Percentiles rank a stretch among this genome's conserved stretches.
Conservation (phyloP, 2,113 vertebrate genomes). For the Orientallactaga bullata region DNA sequence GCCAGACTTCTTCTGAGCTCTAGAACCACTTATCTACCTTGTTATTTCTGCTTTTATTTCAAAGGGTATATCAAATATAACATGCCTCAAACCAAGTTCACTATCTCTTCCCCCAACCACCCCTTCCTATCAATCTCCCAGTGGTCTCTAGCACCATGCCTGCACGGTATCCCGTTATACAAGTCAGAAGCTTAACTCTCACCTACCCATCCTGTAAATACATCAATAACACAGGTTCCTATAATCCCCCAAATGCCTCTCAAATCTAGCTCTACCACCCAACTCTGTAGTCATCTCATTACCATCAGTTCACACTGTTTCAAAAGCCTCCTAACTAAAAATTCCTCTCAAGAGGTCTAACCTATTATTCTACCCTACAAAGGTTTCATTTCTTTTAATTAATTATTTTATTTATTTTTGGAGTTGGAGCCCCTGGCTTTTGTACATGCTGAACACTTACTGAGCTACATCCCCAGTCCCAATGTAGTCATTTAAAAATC, state of each 20-base stretch:
- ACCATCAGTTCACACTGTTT: background rate
- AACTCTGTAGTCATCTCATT: background rate
- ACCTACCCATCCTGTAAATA: background rate
- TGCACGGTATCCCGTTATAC: background rate
- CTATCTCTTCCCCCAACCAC: background rate
- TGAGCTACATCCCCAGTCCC: background rate
- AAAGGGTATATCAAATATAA: background rate
- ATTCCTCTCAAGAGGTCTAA: background rate
- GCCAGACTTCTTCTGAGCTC: background rate
- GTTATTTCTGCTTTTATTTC: background rate
- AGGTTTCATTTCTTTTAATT: background rate
- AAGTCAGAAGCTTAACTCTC: background rate
- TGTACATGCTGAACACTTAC: background rate
- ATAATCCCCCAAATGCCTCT: constrained; percentile 1
- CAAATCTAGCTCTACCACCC: background rate
- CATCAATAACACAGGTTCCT: background rate
- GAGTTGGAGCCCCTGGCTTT: background rate
- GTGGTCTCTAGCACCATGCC: background rate
- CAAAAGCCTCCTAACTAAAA: background rate
- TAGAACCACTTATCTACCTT: background rate
- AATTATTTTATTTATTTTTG: background rate
- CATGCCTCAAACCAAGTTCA: background rate
- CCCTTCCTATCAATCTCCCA: background rate
- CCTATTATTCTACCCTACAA: background rate
- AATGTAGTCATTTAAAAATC: background rate